A percentile compares a stretch with the other conserved stretches of the same genome.
Conservation (phyloP, 2,888 invertebrate genomes). For the Agrochola circellaris region DNA sequence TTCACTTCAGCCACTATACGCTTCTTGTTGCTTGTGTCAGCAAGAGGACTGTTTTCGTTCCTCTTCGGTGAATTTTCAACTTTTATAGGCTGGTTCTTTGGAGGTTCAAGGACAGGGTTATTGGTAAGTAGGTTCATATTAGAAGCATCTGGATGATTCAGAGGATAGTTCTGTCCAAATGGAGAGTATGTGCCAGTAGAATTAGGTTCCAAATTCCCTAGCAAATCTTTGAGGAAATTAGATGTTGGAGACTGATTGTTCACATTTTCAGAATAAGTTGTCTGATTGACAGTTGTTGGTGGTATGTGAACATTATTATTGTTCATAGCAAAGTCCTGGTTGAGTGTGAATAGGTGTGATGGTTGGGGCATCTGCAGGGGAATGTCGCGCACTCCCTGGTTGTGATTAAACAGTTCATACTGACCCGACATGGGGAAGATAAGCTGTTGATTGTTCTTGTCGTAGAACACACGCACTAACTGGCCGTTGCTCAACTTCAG, state of each 20-base stretch:
- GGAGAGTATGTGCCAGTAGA: slow-evolving; percentile 94
- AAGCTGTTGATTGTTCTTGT: slow-evolving; percentile 87
- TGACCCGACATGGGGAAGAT: slow-evolving; percentile 87
- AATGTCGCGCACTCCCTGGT: slow-evolving; percentile 81
- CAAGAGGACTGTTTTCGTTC: slow-evolving; percentile 86
- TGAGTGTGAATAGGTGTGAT: slow-evolving; percentile 82
- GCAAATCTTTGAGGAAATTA: slow-evolving; percentile 92
- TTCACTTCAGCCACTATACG: slow-evolving; percentile 96
- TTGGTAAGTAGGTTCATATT: slow-evolving; percentile 79
- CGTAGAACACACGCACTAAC: slow-evolving; percentile 85
- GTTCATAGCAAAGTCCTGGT: slow-evolving; percentile 83
- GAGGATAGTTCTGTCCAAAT: slow-evolving; percentile 92
- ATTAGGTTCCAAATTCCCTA: slow-evolving; percentile 94
- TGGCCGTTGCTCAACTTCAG: slow-evolving; percentile 88
- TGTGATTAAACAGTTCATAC: slow-evolving; percentile 87
- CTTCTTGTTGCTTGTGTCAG: slow-evolving; percentile 91
- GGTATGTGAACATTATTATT: slow-evolving; percentile 78
- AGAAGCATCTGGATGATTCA: slow-evolving; percentile 88
- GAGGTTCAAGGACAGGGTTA: slow-evolving; percentile 76
- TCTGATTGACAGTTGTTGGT: slow-evolving; percentile 72
- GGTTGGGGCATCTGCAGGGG: slow-evolving; percentile 81
- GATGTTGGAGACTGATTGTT: slow-evolving; percentile 82
- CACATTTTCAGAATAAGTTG: slow-evolving; percentile 77
- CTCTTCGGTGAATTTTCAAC: slow-evolving; percentile 84
- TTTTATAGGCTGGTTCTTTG: slow-evolving; percentile 76